Conservation (phyloP, 2,888 invertebrate species). For the Amphipyra berbera region DNA sequence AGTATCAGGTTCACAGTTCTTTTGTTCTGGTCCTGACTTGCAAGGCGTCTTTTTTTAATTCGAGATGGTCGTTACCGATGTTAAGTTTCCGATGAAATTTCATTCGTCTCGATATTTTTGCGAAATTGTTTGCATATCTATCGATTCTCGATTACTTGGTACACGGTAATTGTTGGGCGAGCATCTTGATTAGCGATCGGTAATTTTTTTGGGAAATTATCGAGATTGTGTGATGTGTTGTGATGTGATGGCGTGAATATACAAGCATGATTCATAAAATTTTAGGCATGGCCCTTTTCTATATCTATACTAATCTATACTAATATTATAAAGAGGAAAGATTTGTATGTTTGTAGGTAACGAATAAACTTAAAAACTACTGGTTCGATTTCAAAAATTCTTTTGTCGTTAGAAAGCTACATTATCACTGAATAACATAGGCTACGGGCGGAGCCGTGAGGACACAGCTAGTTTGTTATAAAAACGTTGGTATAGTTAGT, state of each 20-base stretch:
- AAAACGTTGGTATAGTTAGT: too few relatives aligned
- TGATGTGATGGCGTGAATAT: slow-evolving; percentile 19
- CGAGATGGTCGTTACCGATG: slow-evolving; percentile 52
- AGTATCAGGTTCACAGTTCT: slow-evolving; percentile 51
- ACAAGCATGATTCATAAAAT: too few relatives aligned
- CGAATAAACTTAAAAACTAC: too few relatives aligned
- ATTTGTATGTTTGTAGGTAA: too few relatives aligned
- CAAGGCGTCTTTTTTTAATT: slow-evolving; percentile 40
- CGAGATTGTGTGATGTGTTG: slow-evolving; percentile 30
- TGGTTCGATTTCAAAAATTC: too few relatives aligned
- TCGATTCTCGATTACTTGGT: slow-evolving; percentile 43
- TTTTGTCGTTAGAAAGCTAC: too few relatives aligned
- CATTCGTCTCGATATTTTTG: slow-evolving; percentile 50
- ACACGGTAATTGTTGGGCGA: slow-evolving; percentile 38
- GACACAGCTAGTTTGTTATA: too few relatives aligned
- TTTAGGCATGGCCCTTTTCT: neutral
- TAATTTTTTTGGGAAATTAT: slow-evolving; percentile 37
- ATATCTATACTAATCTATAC: too few relatives aligned
- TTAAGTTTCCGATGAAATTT: slow-evolving; percentile 58
- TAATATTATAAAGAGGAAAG: too few relatives aligned
- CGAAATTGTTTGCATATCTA: slow-evolving; percentile 65
- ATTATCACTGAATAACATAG: too few relatives aligned
- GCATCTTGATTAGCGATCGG: slow-evolving; percentile 26
- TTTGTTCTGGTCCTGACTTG: slow-evolving; percentile 47
- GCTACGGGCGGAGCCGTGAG: too few relatives aligned